Base-by-base conservation (phyloP, 2,113 vertebrate genomes). In the Catharus bicknelli region DNA sequence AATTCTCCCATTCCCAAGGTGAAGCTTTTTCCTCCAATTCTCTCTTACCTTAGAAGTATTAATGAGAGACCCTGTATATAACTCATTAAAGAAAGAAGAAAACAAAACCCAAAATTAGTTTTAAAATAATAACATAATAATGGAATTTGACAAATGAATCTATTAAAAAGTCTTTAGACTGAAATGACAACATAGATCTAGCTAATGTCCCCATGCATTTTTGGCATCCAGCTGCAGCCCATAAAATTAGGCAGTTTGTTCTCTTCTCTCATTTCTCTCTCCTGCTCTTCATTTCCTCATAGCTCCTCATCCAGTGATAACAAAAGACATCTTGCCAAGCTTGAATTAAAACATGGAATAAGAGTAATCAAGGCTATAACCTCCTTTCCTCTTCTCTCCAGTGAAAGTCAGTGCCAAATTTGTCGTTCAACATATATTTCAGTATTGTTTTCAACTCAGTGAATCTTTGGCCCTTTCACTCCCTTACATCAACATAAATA, bases 211-310 rank as follows among this genome's bases (percentile, higher is more conserved):
- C 48, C 13, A 34, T 47, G 22, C 10, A 66, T n/a, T 91, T 83
- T 73, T 90, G 77, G 40, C 77, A 91, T 72, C 34, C 83, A 91
- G 54, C 26, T 42, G 25, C 45, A 85, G 3, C 26, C 38, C 51
- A 47, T n/a, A 58, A 42, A 83, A 84, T 81, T 81, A 93, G 20
- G 29, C n/a, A 42, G 58, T 63, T 79, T 29, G 25, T 83, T 85
- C 50, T 90, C 38, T 83, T 85, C 50, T 90, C 38, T 20, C 45
- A 79, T 50, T 45, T 86, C 62, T n/a, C 38, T 73, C n/a, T 70
- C 36, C 50, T 6, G 14, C 69, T 92, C 55, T 85, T 93, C 54
- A 91, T 94, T 93, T 96, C 76, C 90, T 95, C 50, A 51, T 27
- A 27, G 50, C 50, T 27, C 50, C 27, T 51, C 50, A 51, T 27